Conservation (phyloP, 2,888 invertebrate species). For the Zootermopsis nevadensis region DNA sequence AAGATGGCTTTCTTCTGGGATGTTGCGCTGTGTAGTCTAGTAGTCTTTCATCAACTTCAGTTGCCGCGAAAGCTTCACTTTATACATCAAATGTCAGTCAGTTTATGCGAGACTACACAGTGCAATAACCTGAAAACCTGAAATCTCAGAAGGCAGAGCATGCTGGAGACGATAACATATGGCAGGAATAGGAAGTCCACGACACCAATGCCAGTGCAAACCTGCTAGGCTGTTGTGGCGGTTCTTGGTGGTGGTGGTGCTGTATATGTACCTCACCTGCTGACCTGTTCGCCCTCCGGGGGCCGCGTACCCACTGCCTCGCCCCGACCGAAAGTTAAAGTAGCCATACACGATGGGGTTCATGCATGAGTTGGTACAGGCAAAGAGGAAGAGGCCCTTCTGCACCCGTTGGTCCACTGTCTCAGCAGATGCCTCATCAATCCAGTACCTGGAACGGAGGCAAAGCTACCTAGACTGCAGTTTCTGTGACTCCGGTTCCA, state of each 20-base stretch:
- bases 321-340: slow-evolving; percentile 76
- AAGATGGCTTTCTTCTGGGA: too few relatives aligned
- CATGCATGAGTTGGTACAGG: slow-evolving; percentile 95
- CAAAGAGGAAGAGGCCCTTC: slow-evolving; percentile 90
- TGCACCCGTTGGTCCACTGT: slow-evolving; percentile 82
- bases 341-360: slow-evolving; percentile 96
- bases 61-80: too few relatives aligned
- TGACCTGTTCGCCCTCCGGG: not conserved
- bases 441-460: slow-evolving; percentile 82
- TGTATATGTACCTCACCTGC: slow-evolving; percentile 27
- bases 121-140: too few relatives aligned
- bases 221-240: not conserved
- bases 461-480: too few relatives aligned
- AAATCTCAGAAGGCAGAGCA: too few relatives aligned
- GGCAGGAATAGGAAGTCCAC: too few relatives aligned
- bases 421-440: slow-evolving; percentile 77
- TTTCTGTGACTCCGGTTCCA: too few relatives aligned
- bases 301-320: slow-evolving; percentile 8
- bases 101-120: too few relatives aligned
- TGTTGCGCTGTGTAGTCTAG: too few relatives aligned
- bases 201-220: slow-evolving; percentile 5
- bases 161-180: too few relatives aligned
- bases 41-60: too few relatives aligned
- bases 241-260: not conserved
- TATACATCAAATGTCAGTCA: too few relatives aligned